Evolutionary conservation across 2,888 invertebrate species (phyloP), one percentile per base, ranked within the genome.

Genomic region (Erebia aethiops): DNA sequence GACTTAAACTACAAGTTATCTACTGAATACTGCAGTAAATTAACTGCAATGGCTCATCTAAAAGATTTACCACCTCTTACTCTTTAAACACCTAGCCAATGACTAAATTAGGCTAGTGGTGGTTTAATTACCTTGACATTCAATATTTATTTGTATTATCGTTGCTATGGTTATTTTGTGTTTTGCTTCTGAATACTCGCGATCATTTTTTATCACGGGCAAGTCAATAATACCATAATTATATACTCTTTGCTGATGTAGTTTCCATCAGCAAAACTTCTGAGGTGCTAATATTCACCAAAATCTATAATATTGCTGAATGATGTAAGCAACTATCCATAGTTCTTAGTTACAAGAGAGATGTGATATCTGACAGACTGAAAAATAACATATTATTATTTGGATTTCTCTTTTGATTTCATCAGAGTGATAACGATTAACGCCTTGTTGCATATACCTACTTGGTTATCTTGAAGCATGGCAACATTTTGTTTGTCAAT

Each of bases 81-180:
- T 57, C 51, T 21, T 13, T 49, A 52, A 62, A 61, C 54, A 66
- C 49, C 51, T 61, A 67, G 35, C 46, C 46, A 64, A 65, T 64
- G 61, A 71, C 71, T 69, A 69, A 73, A 62, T 73, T 58, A 62
- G 43, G 57, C 67, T 58, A n/a, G 8, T 26, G 41, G 46, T 46
- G 57, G 64, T 51, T 56, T 64, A 71, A 70, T 75, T 60, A 73
- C 70, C 74, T 74, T 78, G 77, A 77, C 74, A 77, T 77, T 77
- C 70, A 73, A 75, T 54, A 54, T 72, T 73, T 80, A 77, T 79
- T 78, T 79, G 76, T 77, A 76, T 70, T 72, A 9, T 69, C 26
- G 81, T 81, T 80, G 79, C 76, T 78, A 80, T 80, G 77, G 82
- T 60, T 52, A 67, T 41, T 56, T 2, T 46, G 14, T 49, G 3